Base-by-base conservation (phyloP, 2,888 invertebrate species). In the Tenthredo amoena region DNA sequence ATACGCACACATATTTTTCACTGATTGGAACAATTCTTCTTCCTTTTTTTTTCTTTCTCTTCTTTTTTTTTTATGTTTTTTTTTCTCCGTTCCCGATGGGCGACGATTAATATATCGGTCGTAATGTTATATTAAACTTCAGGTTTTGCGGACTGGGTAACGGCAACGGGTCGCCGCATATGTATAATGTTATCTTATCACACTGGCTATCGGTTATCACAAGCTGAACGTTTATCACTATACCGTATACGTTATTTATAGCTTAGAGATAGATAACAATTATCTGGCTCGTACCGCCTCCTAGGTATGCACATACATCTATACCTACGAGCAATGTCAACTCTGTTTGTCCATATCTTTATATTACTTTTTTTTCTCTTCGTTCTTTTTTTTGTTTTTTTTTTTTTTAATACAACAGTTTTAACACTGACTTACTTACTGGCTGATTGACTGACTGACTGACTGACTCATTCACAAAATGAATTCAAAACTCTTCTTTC, bases 171-270 rank as follows among this genome's bases (percentile, higher is more conserved):
- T 31, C 62, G 62, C 26, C 12, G 62, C 26, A 26, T 62, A 62
- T 62, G n/a, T 62, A 62, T 62, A 26, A 37, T 37, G 31, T 40
- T 40, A 79, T 79, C 79, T 58, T 79, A 79, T 79, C 79, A 55
- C 79, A 76, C 34, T 31, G 26, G 79, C 31, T 55, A 79, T 79
- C 79, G 21, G 26, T 76, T 76, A 76, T 76, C 76, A 76, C 79
- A 79, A 58, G 34, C 55, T 12, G n/a, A 37, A n/a, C 65, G 82
- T 34, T 82, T 82, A 82, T 82, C 82, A 82, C 82, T 71, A 34
- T 34, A 34, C 18, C 71, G 37, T 34, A 71, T 31, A 62, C 50
- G 77, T 77, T 79, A 79, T 79, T 58, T 37, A 79, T 79, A 55
- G 26, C n/a, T 55, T 55, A 55, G 12, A 10, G 50, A 77, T 26